Conservation (phyloP, 1,140 invertebrate species). For the Bursaphelenchus mucronatus region DNA sequence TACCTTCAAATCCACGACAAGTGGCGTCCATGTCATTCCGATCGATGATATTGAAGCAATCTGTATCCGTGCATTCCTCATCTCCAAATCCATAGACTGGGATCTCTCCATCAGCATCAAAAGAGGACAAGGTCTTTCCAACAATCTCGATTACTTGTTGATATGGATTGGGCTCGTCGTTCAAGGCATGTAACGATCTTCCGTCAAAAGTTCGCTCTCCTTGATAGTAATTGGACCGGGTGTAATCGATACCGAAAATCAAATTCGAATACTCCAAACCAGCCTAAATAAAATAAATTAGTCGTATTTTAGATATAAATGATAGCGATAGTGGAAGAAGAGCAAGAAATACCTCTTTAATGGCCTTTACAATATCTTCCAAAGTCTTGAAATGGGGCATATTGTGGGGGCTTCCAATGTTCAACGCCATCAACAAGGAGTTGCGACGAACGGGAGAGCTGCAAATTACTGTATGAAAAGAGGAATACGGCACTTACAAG, state of each 20-base stretch:
- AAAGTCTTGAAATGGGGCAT: conserved; percentile 60
- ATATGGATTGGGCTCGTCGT: conserved; percentile 55
- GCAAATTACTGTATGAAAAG: conserved; percentile 22
- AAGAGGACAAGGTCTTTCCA: conserved; percentile 64
- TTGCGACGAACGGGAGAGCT: conserved; percentile 58
- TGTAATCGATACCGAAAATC: conserved; percentile 65
- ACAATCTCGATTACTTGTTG: conserved; percentile 65
- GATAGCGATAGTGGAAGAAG: no score
- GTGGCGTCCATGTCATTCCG: conserved; percentile 50
- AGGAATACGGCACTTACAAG: conserved; percentile 42
- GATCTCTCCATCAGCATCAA: conserved; percentile 64
- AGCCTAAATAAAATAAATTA: conserved; percentile 46
- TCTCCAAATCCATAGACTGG: conserved; percentile 65
- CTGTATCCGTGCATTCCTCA: conserved; percentile 60
- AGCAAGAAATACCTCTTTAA: conserved; percentile 47
- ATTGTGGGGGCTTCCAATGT: conserved; percentile 59
- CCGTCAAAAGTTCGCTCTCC: conserved; percentile 63
- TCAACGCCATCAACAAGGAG: conserved; percentile 55
- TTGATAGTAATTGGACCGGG: conserved; percentile 65
- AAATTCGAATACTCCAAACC: conserved; percentile 64
- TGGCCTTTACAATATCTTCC: conserved; percentile 56
- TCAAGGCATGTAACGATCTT: conserved; percentile 61
- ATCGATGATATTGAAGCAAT: conserved; percentile 62
- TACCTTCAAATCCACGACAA: conserved; percentile 59
- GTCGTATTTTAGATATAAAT: no score